Evolutionary conservation across 2,888 invertebrate genomes (phyloP).

Genomic region (Ormia ochracea): DNA sequence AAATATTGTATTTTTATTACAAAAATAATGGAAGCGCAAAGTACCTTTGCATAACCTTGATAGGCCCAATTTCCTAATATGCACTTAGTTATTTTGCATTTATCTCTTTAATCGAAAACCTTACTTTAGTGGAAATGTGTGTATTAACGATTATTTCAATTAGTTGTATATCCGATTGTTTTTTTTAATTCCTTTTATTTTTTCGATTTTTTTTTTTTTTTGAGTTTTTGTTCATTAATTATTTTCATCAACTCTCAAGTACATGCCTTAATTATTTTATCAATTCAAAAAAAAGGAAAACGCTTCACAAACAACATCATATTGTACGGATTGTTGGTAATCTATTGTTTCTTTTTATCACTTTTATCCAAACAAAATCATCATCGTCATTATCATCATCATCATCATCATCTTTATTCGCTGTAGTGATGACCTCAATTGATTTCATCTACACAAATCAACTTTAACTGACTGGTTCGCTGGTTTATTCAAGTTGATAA

Average conservation of each 20-base stretch:
- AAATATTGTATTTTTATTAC: too few species aligned
- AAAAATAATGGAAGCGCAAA: too few species aligned
- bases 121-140: too few species aligned
- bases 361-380: neutral
- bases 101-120: too few species aligned
- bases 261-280: neutral
- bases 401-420: neutral
- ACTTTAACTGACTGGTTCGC: neutral
- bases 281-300: neutral
- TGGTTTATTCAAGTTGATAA: too few species aligned
- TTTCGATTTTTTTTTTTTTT: too few species aligned
- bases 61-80: too few species aligned
- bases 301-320: neutral
- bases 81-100: too few species aligned
- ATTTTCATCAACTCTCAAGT: neutral
- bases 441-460: neutral
- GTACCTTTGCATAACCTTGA: too few species aligned
- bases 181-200: too few species aligned
- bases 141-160: too few species aligned
- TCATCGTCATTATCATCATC: neutral
- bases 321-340: neutral
- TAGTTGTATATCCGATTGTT: too few species aligned
- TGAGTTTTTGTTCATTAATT: neutral
- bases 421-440: neutral
- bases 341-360: neutral